Base-by-base conservation (phyloP, 2,888 invertebrate species). In the Sphaerophoria rueppellii region DNA sequence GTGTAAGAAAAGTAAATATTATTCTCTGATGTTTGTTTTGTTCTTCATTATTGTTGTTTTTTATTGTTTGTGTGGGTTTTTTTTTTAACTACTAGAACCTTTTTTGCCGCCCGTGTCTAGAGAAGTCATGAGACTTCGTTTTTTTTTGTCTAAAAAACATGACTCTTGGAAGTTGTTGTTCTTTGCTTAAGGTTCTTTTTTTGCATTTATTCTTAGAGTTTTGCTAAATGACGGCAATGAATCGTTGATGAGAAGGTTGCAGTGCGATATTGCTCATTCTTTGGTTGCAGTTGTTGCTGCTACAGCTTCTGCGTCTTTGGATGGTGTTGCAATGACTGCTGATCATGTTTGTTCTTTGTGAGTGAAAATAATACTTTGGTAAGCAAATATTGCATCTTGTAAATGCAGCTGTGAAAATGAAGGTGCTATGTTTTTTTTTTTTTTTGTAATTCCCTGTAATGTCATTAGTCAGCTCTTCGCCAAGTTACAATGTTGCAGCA, bases 221-320 rank as follows among this genome's bases (percentile, higher is more conserved):
- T 73, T 76, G 76, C 76, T 85, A 85, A 85, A 85, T 81, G 85
- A 85, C 76, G 81, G 81, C 85, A 85, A 85, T 85, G 85, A 85
- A 85, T 85, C 85, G 81, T 81, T 85, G 85, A 85, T 77, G 81
- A 81, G 85, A 55, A 16, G 69, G 69, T 60, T 63, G 37, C 50
- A 50, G 67, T 58, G 55, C 24, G 32, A 57, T 70, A 67, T 67
- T 67, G 67, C n/a, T 40, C 67, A 54, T 67, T 58, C 46, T 12
- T 65, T 40, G 6, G 34, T 24, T 34, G 14, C 48, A 37, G 60
- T 9, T 60, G 12, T 34, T 54, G 32, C 6, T 57, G n/a, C 43
- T 61, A n/a, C 24, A 35, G 12, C 12, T 12, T 4, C 54, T 54
- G 55, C 35, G 48, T 34, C 24, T 37, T 24, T 14, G 70, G 55